Evolutionary conservation across 2,113 vertebrate genomes (phyloP).

Genomic region (Hypanus sabinus): DNA sequence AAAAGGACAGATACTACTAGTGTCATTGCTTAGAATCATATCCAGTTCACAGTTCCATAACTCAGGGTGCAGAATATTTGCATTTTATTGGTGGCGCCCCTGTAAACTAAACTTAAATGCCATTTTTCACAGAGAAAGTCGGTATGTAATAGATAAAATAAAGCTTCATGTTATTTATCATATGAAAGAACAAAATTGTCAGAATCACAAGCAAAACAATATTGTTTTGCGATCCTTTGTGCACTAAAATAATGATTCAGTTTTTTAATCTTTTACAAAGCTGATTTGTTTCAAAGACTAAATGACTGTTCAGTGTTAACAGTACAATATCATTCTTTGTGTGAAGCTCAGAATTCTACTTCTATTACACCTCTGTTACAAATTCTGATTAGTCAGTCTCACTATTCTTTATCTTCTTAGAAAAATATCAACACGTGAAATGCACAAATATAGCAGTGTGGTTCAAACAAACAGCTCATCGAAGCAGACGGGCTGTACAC

Average conservation of each 20-base stretch:
- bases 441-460: not conserved
- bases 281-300: not conserved
- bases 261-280: slow-evolving; percentile 26
- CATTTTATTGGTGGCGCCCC: not conserved
- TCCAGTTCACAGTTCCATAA: not conserved
- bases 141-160: not conserved
- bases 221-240: not conserved
- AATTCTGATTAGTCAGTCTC: not conserved
- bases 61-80: not conserved
- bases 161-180: not conserved
- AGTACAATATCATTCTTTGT: not conserved
- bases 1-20: not conserved
- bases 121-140: not conserved
- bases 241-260: not conserved
- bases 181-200: not conserved
- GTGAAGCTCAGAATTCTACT: not conserved
- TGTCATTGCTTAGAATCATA: not conserved
- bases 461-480: not conserved
- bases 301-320: not conserved
- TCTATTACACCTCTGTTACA: not conserved
- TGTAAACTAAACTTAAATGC: not conserved
- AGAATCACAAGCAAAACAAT: not conserved
- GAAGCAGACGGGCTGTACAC: not conserved
- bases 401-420: not conserved
- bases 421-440: not conserved